A percentile compares a stretch with the other conserved stretches of the same genome.
phyloP scores from a whole-genome alignment of 2,888 invertebrate genomes.

The Metellina segmentata region DNA sequence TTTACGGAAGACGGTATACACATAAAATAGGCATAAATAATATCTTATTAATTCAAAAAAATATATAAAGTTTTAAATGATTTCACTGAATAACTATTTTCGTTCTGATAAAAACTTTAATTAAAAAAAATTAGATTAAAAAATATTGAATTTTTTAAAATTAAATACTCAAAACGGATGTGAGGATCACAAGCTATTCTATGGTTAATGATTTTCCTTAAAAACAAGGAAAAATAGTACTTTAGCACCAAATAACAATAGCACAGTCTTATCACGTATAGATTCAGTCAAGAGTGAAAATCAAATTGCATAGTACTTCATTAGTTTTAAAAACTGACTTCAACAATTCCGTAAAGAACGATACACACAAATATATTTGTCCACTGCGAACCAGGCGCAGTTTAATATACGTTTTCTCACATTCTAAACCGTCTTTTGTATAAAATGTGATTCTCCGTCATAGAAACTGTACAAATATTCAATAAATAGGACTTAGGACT shows the following conservation, averaged over 20 bases:
- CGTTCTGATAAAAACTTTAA: neutral
- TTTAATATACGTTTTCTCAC: neutral
- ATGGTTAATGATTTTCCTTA: neutral
- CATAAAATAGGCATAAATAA: too few species aligned
- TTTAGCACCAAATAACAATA: slow-evolving; percentile 26
- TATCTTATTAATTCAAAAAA: too few species aligned
- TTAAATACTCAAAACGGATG: neutral
- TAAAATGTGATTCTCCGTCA: slow-evolving; percentile 10
- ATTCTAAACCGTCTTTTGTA: neutral
- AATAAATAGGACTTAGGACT: slow-evolving; percentile 75
- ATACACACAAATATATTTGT: slow-evolving; percentile 3
- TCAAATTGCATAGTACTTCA: neutral
- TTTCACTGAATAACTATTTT: neutral
- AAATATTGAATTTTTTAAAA: neutral
- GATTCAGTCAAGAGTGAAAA: neutral
- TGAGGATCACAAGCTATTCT: too few species aligned
- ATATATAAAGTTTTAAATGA: too few species aligned
- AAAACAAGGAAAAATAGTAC: neutral
- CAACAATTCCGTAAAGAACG: slow-evolving; percentile 27
- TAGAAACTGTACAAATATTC: slow-evolving; percentile 57
- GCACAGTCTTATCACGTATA: slow-evolving; percentile 1
- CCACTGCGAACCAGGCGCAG: slow-evolving; percentile 1
- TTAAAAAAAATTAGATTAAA: neutral
- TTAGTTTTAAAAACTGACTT: neutral
- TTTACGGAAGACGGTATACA: slow-evolving; percentile 37